phyloP scores from a whole-genome alignment of 2,797 vertebrate species.

The Peromyscus melanophrys region DNA sequence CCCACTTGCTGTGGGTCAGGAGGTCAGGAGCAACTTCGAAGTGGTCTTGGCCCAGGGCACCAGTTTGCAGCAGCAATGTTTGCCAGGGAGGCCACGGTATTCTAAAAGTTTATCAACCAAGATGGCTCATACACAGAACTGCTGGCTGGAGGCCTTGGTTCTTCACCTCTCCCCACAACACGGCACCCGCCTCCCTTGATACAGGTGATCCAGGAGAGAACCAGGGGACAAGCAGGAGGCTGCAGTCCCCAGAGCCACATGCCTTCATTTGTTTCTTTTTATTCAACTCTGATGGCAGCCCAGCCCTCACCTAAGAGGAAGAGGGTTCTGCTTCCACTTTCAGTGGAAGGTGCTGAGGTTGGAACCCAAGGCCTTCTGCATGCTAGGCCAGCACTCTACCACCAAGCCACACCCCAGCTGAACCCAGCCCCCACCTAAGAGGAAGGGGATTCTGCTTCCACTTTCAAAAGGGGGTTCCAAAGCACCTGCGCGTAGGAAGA shows the following conservation, averaged over 20 bases:
- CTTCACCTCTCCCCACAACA: not conserved
- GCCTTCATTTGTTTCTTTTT: not conserved
- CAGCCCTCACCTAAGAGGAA: not conserved
- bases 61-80: not conserved
- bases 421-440: not conserved
- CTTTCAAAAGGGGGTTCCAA: no score
- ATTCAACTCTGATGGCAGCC: not conserved
- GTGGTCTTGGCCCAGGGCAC: not conserved
- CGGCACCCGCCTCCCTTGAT: not conserved
- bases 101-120: rapidly evolving
- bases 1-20: not conserved
- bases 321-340: not conserved
- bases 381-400: not conserved
- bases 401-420: not conserved
- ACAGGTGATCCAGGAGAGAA: not conserved
- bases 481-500: not conserved
- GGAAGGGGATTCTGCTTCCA: not conserved
- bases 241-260: rapidly evolving
- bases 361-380: not conserved
- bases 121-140: not conserved
- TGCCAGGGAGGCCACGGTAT: no score
- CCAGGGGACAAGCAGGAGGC: not conserved
- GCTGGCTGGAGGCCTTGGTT: not conserved
- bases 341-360: no score
- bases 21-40: not conserved